These are phyloP conservation scores for Ochotona curzoniae DNA, from an alignment of 2,113 vertebrate genomes.

Conservation along the genomic window DNA sequence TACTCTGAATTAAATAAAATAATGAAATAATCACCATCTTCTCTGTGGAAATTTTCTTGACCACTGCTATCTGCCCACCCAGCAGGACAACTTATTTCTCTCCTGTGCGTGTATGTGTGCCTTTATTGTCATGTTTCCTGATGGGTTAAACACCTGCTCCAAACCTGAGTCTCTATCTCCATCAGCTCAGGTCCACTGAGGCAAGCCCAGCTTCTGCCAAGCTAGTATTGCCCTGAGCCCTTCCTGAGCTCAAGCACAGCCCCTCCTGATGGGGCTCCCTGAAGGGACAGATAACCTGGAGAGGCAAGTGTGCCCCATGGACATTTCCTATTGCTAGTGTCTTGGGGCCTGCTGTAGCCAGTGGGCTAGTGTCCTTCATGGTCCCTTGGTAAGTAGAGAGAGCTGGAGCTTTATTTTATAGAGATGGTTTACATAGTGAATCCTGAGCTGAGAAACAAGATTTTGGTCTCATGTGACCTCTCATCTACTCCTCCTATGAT, in stretches of 20 bases:
- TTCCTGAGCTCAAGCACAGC: background rate
- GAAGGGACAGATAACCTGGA: background rate
- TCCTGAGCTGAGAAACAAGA: background rate
- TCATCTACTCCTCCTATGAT: background rate
- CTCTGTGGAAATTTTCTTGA: background rate
- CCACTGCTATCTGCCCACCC: background rate
- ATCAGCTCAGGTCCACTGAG: background rate
- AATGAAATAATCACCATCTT: background rate
- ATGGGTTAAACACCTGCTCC: background rate
- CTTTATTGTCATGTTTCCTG: background rate
- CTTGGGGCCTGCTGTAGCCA: background rate
- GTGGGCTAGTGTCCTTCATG: background rate
- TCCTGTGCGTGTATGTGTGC: background rate
- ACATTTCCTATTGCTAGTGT: background rate
- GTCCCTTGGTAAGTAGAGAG: background rate
- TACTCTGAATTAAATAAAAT: no score
- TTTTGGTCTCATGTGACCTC: background rate
- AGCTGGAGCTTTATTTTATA: background rate
- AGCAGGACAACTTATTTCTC: background rate
- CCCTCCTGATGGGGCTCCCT: background rate
- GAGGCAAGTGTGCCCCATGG: background rate
- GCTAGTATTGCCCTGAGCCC: background rate
- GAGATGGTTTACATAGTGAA: background rate
- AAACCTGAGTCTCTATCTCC: background rate
- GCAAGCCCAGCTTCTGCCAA: background rate